A percentile compares a stretch with the other conserved stretches of the same genome.
phyloP scores from a whole-genome alignment of 2,888 invertebrate genomes.

The Darwinula stevensoni region DNA sequence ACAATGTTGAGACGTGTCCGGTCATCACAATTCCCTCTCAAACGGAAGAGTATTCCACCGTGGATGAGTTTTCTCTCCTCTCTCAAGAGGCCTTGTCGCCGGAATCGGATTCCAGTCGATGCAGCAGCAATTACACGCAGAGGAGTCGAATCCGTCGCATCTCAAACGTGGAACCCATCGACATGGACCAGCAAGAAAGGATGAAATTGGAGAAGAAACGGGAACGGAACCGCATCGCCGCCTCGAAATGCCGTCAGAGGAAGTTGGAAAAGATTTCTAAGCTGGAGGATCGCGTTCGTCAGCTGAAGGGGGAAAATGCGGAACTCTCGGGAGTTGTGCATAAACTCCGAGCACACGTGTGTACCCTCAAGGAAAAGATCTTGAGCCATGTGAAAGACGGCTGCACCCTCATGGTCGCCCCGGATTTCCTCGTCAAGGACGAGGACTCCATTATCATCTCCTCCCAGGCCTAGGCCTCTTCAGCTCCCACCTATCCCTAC shows the following conservation, averaged over 20 bases:
- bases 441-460: too few species aligned
- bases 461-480: too few species aligned
- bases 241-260: conserved; percentile 80
- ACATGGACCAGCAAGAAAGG: conserved; percentile 82
- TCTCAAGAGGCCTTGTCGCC: too few species aligned
- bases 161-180: conserved; percentile 71
- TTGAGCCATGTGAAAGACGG: conserved; percentile 76
- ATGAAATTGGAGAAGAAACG: conserved; percentile 87
- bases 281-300: conserved; percentile 74
- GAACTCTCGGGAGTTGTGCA: conserved; percentile 55
- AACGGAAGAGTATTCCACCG: too few species aligned
- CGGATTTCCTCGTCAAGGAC: too few species aligned
- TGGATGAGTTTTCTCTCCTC: too few species aligned
- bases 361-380: conserved; percentile 66
- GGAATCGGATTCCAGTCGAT: too few species aligned
- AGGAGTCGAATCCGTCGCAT: too few species aligned
- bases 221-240: conserved; percentile 81
- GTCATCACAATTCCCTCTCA: too few species aligned
- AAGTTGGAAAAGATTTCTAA: conserved; percentile 85
- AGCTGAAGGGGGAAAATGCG: conserved; percentile 59
- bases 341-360: conserved; percentile 65
- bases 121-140: too few species aligned
- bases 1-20: too few species aligned
- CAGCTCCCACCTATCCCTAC: too few species aligned
- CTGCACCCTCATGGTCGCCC: conserved; percentile 35